phyloP scores from a whole-genome alignment of 2,888 invertebrate species.

The Drosophila kokeensis region DNA sequence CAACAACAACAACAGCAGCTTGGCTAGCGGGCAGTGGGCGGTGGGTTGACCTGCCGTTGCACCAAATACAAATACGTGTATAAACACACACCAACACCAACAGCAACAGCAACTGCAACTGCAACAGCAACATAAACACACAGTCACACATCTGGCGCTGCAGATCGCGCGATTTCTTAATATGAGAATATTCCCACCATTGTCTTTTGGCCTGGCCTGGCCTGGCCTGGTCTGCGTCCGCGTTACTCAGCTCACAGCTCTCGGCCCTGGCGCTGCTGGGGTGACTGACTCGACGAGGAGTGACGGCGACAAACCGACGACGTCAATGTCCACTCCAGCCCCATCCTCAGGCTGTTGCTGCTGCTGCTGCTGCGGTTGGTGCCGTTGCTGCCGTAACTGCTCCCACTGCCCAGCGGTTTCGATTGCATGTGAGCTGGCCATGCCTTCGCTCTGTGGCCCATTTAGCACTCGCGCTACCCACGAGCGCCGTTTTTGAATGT shows the following conservation, averaged over 20 bases:
- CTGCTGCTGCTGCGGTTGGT: background rate
- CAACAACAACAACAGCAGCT: constrained; percentile 29
- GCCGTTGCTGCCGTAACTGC: constrained; percentile 31
- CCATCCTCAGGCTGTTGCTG: constrained; percentile 49
- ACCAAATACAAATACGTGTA: constrained; percentile 73
- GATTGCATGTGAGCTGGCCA: constrained; percentile 68
- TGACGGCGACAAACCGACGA: constrained; percentile 61
- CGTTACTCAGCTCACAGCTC: constrained; percentile 7
- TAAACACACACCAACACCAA: constrained; percentile 35
- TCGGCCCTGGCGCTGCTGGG: constrained; percentile 44
- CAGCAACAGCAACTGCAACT: background rate
- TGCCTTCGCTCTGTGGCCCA: constrained; percentile 59
- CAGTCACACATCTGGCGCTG: constrained; percentile 73
- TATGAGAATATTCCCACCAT: constrained; percentile 86
- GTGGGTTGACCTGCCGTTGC: constrained; percentile 78
- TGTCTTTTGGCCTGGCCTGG: constrained; percentile 69
- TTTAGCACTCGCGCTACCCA: constrained; percentile 76
- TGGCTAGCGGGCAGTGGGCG: constrained; percentile 58
- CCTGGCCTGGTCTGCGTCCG: constrained; percentile 11
- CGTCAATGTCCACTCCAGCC: constrained; percentile 61
- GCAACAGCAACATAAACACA: constrained; percentile 25
- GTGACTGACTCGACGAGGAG: constrained; percentile 58
- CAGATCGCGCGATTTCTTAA: constrained; percentile 85
- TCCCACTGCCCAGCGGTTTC: constrained; percentile 60
- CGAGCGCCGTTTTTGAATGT: constrained; percentile 63